These are phyloP conservation scores for Cephus cinctus DNA, from an alignment of 1,140 invertebrate genomes.

Conservation along the genomic window DNA sequence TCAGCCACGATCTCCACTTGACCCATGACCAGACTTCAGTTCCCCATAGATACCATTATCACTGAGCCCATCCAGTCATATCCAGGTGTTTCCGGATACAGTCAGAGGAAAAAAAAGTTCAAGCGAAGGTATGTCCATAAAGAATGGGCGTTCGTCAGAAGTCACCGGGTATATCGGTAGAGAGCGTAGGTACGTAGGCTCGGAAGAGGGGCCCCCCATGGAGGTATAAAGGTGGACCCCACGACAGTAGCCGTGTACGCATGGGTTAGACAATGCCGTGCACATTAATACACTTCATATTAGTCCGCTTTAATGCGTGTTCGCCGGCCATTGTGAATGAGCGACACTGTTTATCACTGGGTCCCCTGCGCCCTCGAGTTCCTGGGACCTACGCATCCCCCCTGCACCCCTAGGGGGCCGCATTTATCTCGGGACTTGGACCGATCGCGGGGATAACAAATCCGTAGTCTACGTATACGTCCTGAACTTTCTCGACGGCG, in stretches of 20 bases:
- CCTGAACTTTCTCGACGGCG: slow-evolving; percentile 25
- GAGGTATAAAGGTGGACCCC: slow-evolving; percentile 45
- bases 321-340: slow-evolving; percentile 55
- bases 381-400: slow-evolving; percentile 19
- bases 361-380: slow-evolving; percentile 42
- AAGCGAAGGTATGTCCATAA: not conserved
- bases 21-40: no score
- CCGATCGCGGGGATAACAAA: slow-evolving; percentile 47
- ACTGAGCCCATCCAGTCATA: not conserved
- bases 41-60: no score
- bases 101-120: not conserved
- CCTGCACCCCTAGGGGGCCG: slow-evolving; percentile 34
- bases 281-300: slow-evolving; percentile 59
- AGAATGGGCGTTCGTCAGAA: no score
- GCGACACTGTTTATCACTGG: slow-evolving; percentile 58
- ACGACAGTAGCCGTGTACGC: slow-evolving; percentile 54
- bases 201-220: slow-evolving; percentile 43
- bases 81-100: no score
- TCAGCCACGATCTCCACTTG: no score
- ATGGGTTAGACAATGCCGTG: slow-evolving; percentile 54
- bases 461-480: slow-evolving; percentile 23
- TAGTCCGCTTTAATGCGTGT: slow-evolving; percentile 57
- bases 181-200: slow-evolving; percentile 20
- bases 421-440: slow-evolving; percentile 47
- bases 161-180: slow-evolving; percentile 42